Base-by-base conservation (phyloP, 2,113 vertebrate genomes). In the Chlorocebus sabaeus region DNA sequence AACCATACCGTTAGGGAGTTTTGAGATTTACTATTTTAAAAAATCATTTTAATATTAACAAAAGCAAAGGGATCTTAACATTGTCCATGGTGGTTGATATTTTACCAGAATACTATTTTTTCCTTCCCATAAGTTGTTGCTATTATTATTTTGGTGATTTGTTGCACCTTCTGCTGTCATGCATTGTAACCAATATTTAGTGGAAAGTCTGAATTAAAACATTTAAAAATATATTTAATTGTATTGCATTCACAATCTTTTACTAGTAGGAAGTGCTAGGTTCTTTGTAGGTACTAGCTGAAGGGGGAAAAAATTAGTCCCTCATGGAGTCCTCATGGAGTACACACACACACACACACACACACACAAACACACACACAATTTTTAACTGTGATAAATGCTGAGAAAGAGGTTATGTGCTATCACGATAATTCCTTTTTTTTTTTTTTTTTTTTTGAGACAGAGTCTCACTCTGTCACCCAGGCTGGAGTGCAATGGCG, bases 191-290 rank as follows among this genome's bases (percentile, higher is more conserved):
- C n/a, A 79, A 73, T 80, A 76, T 55, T 79, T 89, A 92, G 27
- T 92, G 82, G n/a, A 93, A 78, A 75, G 2, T 90, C 73, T 86
- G 82, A 93, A 81, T 59, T 82, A 82, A 93, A 73, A 85, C 95
- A 90, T 82, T 68, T 89, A 84, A 35, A 52, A 68, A 95, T 14
- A 64, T 59, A 76, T n/a, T 83, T 89, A 50, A 90, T 76, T 85
- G 73, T 73, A 86, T 83, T 95, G 17, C 3, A 70, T 64, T 90
- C 57, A 40, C 18, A 67, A 23, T 52, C 12, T 61, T 82, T 76
- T 78, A 89, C 67, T 23, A 61, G 25, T n/a, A 68, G 48, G 3
- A 89, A 61, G n/a, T 22, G 1, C 32, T 64, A 89, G 73, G 18
- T 17, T 73, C 17, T 95, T 80, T 73, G 23, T 27, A n/a, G 2